phyloP scores from a whole-genome alignment of 1,140 invertebrate genomes.

The Rhynchophorus ferrugineus region DNA sequence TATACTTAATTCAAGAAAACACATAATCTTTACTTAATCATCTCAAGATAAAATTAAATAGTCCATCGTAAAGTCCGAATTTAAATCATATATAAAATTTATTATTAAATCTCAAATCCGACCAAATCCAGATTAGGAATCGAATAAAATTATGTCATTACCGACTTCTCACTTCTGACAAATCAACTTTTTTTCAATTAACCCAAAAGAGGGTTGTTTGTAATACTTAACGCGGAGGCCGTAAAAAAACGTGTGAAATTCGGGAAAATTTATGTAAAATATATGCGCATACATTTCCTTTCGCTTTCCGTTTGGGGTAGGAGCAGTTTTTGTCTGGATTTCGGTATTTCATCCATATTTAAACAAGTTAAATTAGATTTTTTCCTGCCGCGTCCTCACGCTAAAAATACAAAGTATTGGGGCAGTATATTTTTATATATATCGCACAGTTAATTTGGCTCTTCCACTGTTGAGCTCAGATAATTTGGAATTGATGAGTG shows the following conservation, averaged over 20 bases:
- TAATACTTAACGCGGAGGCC: background rate
- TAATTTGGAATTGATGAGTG: no score
- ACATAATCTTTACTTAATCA: no score
- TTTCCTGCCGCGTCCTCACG: background rate
- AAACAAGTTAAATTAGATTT: background rate
- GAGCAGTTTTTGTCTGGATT: background rate
- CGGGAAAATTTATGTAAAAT: background rate
- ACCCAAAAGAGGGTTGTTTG: background rate
- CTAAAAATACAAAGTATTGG: background rate
- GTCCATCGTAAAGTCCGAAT: no score
- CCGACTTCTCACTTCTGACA: background rate
- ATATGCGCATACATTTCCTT: background rate
- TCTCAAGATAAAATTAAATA: no score
- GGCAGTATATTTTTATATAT: no score
- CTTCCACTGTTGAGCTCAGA: no score
- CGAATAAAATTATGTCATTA: no score
- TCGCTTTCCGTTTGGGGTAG: background rate
- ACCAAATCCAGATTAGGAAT: no score
- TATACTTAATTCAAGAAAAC: no score
- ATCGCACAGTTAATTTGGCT: no score
- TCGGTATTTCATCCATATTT: background rate
- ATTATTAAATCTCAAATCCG: no score
- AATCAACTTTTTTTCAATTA: background rate
- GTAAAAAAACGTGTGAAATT: background rate
- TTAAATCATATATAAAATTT: no score